Percentiles rank a stretch among this genome's conserved stretches.
Conservation (phyloP, 37 sponge, comb jelly and placozoan species). For the Chondrilla cf. caribensis region DNA sequence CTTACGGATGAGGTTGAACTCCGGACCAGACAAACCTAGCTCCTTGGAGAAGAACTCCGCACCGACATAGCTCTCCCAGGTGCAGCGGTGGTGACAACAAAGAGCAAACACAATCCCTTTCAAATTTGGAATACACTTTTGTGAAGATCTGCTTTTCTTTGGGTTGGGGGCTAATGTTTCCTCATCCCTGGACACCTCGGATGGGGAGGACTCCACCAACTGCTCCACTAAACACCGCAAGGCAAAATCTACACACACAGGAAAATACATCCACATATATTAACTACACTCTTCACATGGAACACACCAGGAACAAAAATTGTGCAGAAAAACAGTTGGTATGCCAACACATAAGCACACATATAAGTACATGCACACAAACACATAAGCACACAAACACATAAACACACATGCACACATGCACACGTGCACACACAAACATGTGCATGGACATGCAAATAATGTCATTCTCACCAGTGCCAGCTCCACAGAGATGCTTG, state of each 20-base stretch:
- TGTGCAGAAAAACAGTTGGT: neutral
- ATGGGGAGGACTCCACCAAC: too few species aligned
- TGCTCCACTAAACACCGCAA: conserved; percentile 26
- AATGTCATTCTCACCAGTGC: conserved; percentile 75
- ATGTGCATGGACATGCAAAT: neutral
- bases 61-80: conserved; percentile 71
- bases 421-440: conserved; percentile 1
- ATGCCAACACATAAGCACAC: neutral
- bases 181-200: neutral
- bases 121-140: neutral
- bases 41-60: conserved; percentile 33
- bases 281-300: too few species aligned
- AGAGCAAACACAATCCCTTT: conserved; percentile 70
- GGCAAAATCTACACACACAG: conserved; percentile 16
- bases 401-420: conserved; percentile 3
- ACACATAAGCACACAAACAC: neutral
- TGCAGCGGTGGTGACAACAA: conserved; percentile 90
- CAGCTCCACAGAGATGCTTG: conserved; percentile 93
- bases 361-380: neutral
- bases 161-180: neutral
- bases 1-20: conserved; percentile 65
- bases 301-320: too few species aligned
- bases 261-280: too few species aligned
- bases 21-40: conserved; percentile 60
- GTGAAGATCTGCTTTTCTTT: neutral